A percentile compares a stretch with the other conserved stretches of the same genome.
phyloP scores from a whole-genome alignment of 2,888 invertebrate species.

The Hanleya hanleyi region DNA sequence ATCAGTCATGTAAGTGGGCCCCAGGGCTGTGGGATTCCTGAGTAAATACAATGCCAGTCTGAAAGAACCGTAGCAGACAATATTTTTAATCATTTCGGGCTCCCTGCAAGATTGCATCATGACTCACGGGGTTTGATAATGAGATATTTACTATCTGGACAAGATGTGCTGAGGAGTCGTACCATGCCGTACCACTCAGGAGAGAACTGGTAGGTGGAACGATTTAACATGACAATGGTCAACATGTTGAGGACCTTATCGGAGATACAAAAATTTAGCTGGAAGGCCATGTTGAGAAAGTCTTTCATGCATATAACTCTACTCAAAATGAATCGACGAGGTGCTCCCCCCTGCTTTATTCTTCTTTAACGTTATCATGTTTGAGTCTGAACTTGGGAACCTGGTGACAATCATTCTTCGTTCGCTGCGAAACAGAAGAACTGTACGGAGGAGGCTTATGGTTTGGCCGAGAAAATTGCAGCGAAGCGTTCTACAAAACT shows the following conservation, averaged over 20 bases:
- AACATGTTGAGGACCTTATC: conserved; percentile 8
- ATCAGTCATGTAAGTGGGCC: no score
- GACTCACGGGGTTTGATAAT: conserved; percentile 14
- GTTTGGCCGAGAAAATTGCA: not conserved
- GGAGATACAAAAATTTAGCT: no score
- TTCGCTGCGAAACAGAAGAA: not conserved
- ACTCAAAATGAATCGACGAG: not conserved
- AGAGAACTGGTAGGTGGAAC: conserved; percentile 12
- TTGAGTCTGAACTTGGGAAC: not conserved
- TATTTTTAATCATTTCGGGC: conserved; percentile 22
- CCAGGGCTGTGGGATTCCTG: no score
- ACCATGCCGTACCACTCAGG: conserved; percentile 14
- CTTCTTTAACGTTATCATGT: conserved; percentile 13
- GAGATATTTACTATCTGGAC: conserved; percentile 6
- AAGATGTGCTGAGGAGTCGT: conserved; percentile 1
- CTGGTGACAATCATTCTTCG: not conserved
- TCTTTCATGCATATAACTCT: not conserved
- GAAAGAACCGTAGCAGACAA: conserved; percentile 15
- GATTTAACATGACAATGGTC: conserved; percentile 12
- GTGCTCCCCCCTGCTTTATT: conserved; percentile 9
- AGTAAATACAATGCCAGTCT: conserved; percentile 15
- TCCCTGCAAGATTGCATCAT: conserved; percentile 11
- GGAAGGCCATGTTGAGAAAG: not conserved
- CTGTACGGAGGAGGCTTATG: conserved; percentile 7
- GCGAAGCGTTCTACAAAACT: not conserved